These are phyloP conservation scores for Sarcophaga caerulescens DNA, from an alignment of 2,888 invertebrate species.

Conservation along the genomic window DNA sequence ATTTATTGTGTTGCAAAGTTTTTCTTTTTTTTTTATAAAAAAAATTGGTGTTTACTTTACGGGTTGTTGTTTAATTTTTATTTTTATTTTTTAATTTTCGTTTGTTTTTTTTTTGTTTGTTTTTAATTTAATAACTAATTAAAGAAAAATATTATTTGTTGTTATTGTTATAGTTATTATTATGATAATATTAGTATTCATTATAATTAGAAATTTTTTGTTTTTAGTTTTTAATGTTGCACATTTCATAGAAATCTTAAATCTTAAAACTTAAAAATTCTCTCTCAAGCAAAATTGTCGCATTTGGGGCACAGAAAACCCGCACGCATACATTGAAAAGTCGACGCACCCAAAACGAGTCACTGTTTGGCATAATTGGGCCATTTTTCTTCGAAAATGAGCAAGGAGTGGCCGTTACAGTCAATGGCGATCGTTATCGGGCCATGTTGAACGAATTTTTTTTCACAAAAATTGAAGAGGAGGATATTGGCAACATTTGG, in stretches of 20 bases:
- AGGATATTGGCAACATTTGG: too few relatives aligned
- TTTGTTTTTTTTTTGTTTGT: background rate
- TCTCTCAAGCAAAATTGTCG: too few relatives aligned
- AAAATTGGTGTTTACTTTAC: background rate
- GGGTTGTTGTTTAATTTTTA: constrained; percentile 24
- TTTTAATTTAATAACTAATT: constrained; percentile 23
- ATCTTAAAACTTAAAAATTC: constrained; percentile 34
- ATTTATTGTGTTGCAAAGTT: constrained; percentile 35
- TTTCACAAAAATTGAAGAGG: too few relatives aligned
- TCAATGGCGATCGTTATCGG: too few relatives aligned
- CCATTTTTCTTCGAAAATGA: too few relatives aligned
- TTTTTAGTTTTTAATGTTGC: constrained; percentile 31
- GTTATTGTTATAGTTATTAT: background rate
- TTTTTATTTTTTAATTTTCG: constrained; percentile 14
- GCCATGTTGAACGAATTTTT: too few relatives aligned
- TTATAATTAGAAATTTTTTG: constrained; percentile 1
- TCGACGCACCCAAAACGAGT: too few relatives aligned
- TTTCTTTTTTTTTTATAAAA: constrained; percentile 3
- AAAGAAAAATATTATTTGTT: constrained; percentile 21
- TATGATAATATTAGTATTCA: background rate
- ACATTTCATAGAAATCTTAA: constrained; percentile 60
- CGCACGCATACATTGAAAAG: too few relatives aligned
- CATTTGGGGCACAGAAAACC: too few relatives aligned
- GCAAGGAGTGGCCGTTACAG: too few relatives aligned
- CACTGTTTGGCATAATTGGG: too few relatives aligned